These are phyloP conservation scores for Epicampocera succincta DNA, from an alignment of 2,888 invertebrate genomes.

Conservation along the genomic window DNA sequence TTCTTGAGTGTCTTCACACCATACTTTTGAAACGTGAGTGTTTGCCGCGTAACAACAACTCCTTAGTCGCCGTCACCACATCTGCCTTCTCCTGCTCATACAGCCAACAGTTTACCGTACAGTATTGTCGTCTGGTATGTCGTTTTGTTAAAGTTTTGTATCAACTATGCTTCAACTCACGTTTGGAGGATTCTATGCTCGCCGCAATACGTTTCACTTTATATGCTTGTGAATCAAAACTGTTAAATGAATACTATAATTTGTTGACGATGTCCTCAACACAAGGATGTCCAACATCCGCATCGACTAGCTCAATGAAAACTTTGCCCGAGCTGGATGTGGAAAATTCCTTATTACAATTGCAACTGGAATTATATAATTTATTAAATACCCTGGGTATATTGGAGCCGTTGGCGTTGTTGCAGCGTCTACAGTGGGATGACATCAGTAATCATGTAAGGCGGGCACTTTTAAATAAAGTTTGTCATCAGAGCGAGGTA, in stretches of 20 bases:
- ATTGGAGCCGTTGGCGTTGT: constrained; percentile 75
- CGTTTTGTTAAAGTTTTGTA: constrained; percentile 79
- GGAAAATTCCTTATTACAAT: constrained; percentile 70
- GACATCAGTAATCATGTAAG: constrained; percentile 71
- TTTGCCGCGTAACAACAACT: not conserved
- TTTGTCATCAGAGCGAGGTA: constrained; percentile 76
- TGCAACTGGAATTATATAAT: constrained; percentile 77
- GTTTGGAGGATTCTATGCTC: constrained; percentile 63
- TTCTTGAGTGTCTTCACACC: constrained; percentile 76
- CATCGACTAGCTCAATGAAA: constrained; percentile 34
- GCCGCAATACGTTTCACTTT: constrained; percentile 64
- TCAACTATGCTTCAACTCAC: constrained; percentile 75
- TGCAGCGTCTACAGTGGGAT: constrained; percentile 72
- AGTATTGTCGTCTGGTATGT: constrained; percentile 77
- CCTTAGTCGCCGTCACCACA: not conserved
- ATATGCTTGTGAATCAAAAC: constrained; percentile 77
- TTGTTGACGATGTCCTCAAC: constrained; percentile 66
- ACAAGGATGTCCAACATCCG: constrained; percentile 60
- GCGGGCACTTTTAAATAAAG: constrained; percentile 76
- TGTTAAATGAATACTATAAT: constrained; percentile 79
- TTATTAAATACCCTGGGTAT: constrained; percentile 78
- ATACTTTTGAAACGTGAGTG: constrained; percentile 72
- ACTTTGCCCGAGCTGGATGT: constrained; percentile 48
- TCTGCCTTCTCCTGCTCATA: constrained; percentile 3
- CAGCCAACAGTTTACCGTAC: constrained; percentile 58